These are phyloP conservation scores for Chloebia gouldiae DNA, from an alignment of 2,113 vertebrate species.

Conservation along the genomic window DNA sequence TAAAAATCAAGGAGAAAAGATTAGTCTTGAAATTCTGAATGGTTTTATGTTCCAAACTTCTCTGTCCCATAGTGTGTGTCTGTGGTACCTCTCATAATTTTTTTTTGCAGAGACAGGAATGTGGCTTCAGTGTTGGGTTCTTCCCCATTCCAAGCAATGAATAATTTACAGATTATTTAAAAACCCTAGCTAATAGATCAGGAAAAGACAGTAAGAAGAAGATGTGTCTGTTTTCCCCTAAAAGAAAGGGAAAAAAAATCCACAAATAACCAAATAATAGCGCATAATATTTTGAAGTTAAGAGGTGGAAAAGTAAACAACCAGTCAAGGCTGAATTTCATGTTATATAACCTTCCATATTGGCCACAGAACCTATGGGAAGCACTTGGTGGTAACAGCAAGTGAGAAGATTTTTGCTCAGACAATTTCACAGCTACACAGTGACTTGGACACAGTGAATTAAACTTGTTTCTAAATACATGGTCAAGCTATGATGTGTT, in stretches of 20 bases:
- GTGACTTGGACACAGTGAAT: not conserved
- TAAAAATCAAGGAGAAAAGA: not conserved
- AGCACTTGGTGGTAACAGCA: not conserved
- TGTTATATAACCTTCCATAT: not conserved
- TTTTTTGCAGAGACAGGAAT: not conserved
- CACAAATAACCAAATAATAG: not conserved
- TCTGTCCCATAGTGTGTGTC: not conserved
- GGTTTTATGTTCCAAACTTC: not conserved
- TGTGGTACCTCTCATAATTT: not conserved
- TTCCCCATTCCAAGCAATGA: not conserved
- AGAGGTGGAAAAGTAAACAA: not conserved
- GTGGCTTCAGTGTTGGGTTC: not conserved
- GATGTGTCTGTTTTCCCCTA: not conserved
- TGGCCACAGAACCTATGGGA: not conserved
- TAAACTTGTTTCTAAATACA: not conserved
- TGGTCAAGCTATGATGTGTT: not conserved
- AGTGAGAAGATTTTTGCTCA: not conserved
- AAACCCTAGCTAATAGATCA: not conserved
- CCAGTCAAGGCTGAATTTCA: not conserved
- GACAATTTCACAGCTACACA: not conserved
- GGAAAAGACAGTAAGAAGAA: not conserved
- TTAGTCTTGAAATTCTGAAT: not conserved
- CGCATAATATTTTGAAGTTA: not conserved
- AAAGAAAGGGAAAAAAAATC: not conserved
- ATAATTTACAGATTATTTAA: not conserved